Percentiles rank a stretch among this genome's conserved stretches.
Conservation (phyloP, 2,888 invertebrate species). For the Diarsia mendica region DNA sequence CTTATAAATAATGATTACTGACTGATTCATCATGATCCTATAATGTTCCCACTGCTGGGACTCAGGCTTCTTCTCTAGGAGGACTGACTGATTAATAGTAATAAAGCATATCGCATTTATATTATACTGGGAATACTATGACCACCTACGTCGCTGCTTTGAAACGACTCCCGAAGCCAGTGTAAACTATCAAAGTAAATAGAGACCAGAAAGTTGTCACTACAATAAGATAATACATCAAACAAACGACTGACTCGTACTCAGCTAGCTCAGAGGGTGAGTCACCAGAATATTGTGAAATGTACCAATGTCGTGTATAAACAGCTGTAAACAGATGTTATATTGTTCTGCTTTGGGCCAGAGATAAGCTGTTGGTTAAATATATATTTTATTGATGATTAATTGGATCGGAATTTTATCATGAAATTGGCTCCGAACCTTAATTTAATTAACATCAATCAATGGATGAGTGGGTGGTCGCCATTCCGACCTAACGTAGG, state of each 20-base stretch:
- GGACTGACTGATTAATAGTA: background rate
- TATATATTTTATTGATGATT: background rate
- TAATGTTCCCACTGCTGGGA: no score
- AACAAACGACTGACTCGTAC: conserved; percentile 20
- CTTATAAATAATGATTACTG: background rate
- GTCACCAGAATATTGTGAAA: conserved; percentile 35
- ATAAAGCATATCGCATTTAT: background rate
- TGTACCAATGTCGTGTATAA: background rate
- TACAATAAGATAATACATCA: conserved; percentile 13
- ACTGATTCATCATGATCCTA: background rate
- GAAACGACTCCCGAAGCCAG: conserved; percentile 4
- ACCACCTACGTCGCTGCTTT: background rate
- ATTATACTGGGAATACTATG: background rate
- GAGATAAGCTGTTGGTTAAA: background rate
- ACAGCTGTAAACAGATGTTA: conserved; percentile 25
- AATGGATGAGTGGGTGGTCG: background rate
- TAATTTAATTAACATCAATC: background rate
- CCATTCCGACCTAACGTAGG: background rate
- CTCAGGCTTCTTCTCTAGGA: no score
- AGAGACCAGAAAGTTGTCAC: background rate
- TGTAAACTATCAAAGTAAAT: conserved; percentile 32
- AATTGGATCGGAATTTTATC: background rate
- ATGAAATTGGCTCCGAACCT: background rate
- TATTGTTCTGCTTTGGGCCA: background rate
- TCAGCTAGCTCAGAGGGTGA: conserved; percentile 19